Evolutionary conservation across 2,888 invertebrate genomes (phyloP).

Genomic region (Luperina testacea): DNA sequence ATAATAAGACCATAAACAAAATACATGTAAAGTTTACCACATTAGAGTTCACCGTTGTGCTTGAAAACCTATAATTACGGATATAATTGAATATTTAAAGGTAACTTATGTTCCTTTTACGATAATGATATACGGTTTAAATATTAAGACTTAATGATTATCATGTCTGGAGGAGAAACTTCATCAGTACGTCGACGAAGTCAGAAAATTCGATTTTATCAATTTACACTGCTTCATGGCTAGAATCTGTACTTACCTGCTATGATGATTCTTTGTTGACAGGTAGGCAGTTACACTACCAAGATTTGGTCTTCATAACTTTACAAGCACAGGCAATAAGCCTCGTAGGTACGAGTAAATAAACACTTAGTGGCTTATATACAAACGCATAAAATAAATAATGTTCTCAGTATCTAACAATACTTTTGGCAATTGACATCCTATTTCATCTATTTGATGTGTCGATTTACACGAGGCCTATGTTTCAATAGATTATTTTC

Average conservation of each 20-base stretch:
- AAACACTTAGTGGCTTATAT: slow-evolving; percentile 59
- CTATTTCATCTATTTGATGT: slow-evolving; percentile 72
- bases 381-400: slow-evolving; percentile 68
- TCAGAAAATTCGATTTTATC: slow-evolving; percentile 53
- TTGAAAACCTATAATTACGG: slow-evolving; percentile 62
- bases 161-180: slow-evolving; percentile 47
- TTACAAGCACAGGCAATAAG: slow-evolving; percentile 61
- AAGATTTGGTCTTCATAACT: slow-evolving; percentile 55
- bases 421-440: slow-evolving; percentile 87
- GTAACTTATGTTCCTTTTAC: slow-evolving; percentile 56
- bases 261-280: slow-evolving; percentile 28
- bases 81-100: slow-evolving; percentile 62
- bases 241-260: slow-evolving; percentile 41
- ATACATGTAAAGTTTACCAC: slow-evolving; percentile 39
- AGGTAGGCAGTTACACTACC: slow-evolving; percentile 53
- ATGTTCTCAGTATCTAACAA: slow-evolving; percentile 71
- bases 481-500: slow-evolving; percentile 72
- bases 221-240: slow-evolving; percentile 40
- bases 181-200: slow-evolving; percentile 35
- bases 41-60: slow-evolving; percentile 62
- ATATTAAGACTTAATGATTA: slow-evolving; percentile 60
- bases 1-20: slow-evolving; percentile 38
- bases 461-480: slow-evolving; percentile 59
- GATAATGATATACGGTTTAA: slow-evolving; percentile 63
- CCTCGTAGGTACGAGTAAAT: slow-evolving; percentile 45